These are phyloP conservation scores for Azorinus chamasolen DNA, from an alignment of 2,888 invertebrate species.

Conservation along the genomic window DNA sequence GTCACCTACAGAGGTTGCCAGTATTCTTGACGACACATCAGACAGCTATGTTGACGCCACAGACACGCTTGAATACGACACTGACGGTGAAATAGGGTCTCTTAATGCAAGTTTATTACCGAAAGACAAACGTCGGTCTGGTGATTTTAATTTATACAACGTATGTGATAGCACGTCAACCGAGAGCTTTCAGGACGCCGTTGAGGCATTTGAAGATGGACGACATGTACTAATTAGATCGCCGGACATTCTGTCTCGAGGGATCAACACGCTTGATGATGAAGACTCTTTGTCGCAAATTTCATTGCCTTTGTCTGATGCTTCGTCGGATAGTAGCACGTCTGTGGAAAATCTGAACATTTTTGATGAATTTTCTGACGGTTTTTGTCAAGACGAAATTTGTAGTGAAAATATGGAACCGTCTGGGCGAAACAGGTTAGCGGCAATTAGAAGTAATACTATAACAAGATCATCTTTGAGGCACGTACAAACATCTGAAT, in stretches of 20 bases:
- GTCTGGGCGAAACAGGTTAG: neutral
- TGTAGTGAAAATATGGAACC: conserved; percentile 10
- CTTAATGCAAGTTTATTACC: neutral
- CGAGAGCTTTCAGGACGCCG: conserved; percentile 63
- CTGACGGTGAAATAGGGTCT: conserved; percentile 2
- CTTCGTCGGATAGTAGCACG: conserved; percentile 10
- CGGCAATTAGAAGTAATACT: conserved; percentile 15
- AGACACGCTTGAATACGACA: conserved; percentile 20
- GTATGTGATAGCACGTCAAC: conserved; percentile 43
- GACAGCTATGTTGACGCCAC: conserved; percentile 38
- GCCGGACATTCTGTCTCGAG: neutral
- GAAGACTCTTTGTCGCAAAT: conserved; percentile 49
- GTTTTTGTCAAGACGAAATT: no score
- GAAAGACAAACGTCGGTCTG: neutral
- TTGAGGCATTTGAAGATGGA: conserved; percentile 52
- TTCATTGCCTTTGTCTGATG: conserved; percentile 27
- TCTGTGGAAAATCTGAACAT: conserved; percentile 5
- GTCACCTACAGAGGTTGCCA: conserved; percentile 4
- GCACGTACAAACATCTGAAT: conserved; percentile 22
- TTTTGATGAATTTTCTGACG: no score
- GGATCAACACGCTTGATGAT: conserved; percentile 19
- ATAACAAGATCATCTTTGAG: conserved; percentile 2
- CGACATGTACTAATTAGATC: neutral
- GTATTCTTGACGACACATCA: conserved; percentile 21
- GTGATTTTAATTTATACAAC: neutral